These are phyloP conservation scores for Takifugu ocellatus DNA, from an alignment of 2,797 vertebrate genomes.

Conservation along the genomic window DNA sequence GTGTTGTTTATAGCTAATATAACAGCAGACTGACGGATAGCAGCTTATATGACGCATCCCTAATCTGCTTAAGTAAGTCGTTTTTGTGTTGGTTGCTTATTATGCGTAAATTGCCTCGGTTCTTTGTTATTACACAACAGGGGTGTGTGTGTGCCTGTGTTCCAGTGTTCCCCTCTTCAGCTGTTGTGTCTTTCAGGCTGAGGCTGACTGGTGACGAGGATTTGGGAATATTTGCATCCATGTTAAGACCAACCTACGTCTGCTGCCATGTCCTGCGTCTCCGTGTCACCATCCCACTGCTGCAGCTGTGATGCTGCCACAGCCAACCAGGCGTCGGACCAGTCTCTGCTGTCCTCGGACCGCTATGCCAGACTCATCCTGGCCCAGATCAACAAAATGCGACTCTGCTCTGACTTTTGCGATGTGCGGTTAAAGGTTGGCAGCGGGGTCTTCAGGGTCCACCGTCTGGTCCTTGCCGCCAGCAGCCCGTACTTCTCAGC, in stretches of 20 bases:
- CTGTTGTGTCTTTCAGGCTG: constrained; percentile 29
- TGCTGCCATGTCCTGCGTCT: constrained; percentile 56
- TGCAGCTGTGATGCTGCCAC: constrained; percentile 35
- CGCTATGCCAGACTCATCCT: constrained; percentile 87
- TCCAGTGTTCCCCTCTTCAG: background rate
- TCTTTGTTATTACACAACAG: constrained; percentile 28
- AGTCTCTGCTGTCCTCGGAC: constrained; percentile 76
- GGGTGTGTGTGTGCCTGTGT: background rate
- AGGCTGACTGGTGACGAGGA: constrained; percentile 7
- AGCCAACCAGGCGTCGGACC: constrained; percentile 52
- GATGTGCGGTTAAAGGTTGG: constrained; percentile 89
- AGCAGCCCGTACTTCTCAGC: constrained; percentile 95
- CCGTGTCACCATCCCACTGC: constrained; percentile 34
- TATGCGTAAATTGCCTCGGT: background rate
- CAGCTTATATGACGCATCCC: too few species aligned
- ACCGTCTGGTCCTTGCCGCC: constrained; percentile 90
- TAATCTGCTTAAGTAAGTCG: background rate
- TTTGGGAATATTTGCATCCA: constrained; percentile 30
- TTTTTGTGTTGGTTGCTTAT: background rate
- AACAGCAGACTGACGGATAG: background rate
- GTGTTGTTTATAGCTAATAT: constrained; percentile 2
- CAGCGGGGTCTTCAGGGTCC: constrained; percentile 81
- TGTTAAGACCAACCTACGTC: constrained; percentile 33
- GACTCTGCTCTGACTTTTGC: constrained; percentile 85
- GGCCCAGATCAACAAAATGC: constrained; percentile 91